Evolutionary conservation across 2,797 vertebrate genomes (phyloP).

Genomic region (Parauchenoglanis punctatus): DNA sequence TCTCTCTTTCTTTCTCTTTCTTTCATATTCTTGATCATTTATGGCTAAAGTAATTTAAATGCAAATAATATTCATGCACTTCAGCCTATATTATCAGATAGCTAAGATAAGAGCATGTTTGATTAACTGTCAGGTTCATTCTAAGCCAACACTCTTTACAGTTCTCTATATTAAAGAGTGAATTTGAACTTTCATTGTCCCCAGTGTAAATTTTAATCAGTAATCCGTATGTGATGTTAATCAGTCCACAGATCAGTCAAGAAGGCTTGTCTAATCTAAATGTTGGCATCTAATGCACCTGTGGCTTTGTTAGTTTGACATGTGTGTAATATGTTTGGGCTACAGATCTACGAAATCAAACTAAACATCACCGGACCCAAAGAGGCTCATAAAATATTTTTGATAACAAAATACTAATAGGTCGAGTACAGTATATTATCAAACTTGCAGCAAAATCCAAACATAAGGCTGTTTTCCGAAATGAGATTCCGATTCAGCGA

Average conservation of each 20-base stretch:
- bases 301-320: background rate
- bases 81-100: slow-evolving; percentile 18
- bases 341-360: slow-evolving; percentile 3
- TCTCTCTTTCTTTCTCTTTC: background rate
- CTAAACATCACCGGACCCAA: slow-evolving; percentile 1
- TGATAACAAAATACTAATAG: slow-evolving; percentile 60
- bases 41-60: slow-evolving; percentile 42
- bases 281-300: slow-evolving; percentile 4
- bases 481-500: background rate
- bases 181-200: slow-evolving; percentile 31
- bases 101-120: slow-evolving; percentile 24
- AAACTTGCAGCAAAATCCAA: slow-evolving; percentile 5
- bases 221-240: slow-evolving; percentile 26
- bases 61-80: slow-evolving; percentile 40
- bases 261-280: slow-evolving; percentile 7
- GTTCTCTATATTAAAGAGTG: slow-evolving; percentile 12
- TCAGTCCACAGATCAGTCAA: slow-evolving; percentile 27
- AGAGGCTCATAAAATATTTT: slow-evolving; percentile 5
- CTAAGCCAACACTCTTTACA: slow-evolving; percentile 1
- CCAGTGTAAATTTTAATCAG: slow-evolving; percentile 24
- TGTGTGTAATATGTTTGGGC: background rate
- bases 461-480: slow-evolving; percentile 6
- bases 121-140: slow-evolving; percentile 29
- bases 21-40: slow-evolving; percentile 16
- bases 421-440: slow-evolving; percentile 53